Evolutionary conservation across 2,797 vertebrate species (phyloP), one percentile per base, ranked within the genome.

Genomic region (Pelochelys cantorii): DNA sequence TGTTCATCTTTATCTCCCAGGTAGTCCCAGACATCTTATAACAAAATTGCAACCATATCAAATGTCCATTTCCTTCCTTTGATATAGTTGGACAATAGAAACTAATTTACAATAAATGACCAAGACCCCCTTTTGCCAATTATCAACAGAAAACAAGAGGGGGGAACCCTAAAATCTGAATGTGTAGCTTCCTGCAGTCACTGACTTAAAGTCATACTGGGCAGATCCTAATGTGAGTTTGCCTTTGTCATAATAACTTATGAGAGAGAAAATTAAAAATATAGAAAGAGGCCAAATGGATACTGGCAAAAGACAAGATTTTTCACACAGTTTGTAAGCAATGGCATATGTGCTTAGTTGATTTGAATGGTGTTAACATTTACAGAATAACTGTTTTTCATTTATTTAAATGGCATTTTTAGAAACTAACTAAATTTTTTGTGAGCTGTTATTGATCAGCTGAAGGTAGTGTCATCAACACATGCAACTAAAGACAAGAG

Each of bases 361-460:
- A 79, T 89, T 89, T 84, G 11, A 90, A 55, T 56, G 1, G 23
- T 52, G 55, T 65, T 90, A 77, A 15, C 37, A 53, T 81, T 74
- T 93, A 82, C 4, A 34, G 0, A 85, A 29, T 79, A 68, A 29
- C 15, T 65, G 11, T 65, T 80, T 13, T 71, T 56, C 57, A 59
- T 78, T 85, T 83, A 75, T 55, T 87, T 54, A 71, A 89, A 81
- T 5, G 34, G 4, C 4, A 55, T 34, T 93, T 93, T 88, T 83
- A 15, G 20, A 82, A 86, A 85, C 71, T 60, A 52, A 25, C 25
- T 85, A 13, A 54, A 56, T 52, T 20, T 2, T 89, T 95, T 89
- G 23, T 65, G 53, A 84, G 3, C n/a, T 29, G 12, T 52, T 85
- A 31, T 62, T 92, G 48, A 85, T 90, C 57, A 81, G 12, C 27